Evolutionary conservation across 2,113 vertebrate species (phyloP), one percentile per base, ranked within the genome.

Genomic region (Empidonax alnorum): DNA sequence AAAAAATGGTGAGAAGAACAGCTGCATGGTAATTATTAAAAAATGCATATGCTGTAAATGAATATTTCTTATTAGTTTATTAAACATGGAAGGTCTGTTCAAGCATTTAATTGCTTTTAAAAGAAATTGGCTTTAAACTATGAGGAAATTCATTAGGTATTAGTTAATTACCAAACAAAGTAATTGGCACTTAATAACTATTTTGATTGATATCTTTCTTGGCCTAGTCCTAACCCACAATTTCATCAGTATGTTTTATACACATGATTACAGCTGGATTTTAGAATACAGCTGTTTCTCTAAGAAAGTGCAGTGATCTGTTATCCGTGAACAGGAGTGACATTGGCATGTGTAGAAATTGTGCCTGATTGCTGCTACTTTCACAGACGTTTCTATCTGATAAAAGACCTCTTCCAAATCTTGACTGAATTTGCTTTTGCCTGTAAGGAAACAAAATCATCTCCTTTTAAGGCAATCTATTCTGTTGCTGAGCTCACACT

Each of bases 51-150:
- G 2, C 14, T 88, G 28, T 84, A 87, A 92, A 92, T 87, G 53
- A 86, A 74, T 93, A 27, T 33, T 93, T 94, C 75, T 91, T 93
- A 81, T 72, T 90, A 93, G 88, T 96, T 96, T 97, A 94, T 90
- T 93, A 94, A 95, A 90, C 65, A 86, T 23, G 20, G 68, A 89
- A 91, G 44, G 52, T 66, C 76, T 96, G 50, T 75, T 97, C 84
- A 90, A 87, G 90, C 76, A 66, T 94, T 95, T 96, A 96, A 97
- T 94, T 96, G 79, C 41, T 37, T 91, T 94, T 93, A 91, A 88
- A 96, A 76, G 68, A 93, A 92, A 79, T 49, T 52, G 25, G 25
- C 25, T 52, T 52, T 52, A 52, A 95, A 58, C 52, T 87, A 62
- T 46, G 62, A 95, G 47, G 79, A 95, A 91, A 91, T 84, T 95